Conservation (phyloP, 1,140 invertebrate genomes). For the Diprion similis region DNA sequence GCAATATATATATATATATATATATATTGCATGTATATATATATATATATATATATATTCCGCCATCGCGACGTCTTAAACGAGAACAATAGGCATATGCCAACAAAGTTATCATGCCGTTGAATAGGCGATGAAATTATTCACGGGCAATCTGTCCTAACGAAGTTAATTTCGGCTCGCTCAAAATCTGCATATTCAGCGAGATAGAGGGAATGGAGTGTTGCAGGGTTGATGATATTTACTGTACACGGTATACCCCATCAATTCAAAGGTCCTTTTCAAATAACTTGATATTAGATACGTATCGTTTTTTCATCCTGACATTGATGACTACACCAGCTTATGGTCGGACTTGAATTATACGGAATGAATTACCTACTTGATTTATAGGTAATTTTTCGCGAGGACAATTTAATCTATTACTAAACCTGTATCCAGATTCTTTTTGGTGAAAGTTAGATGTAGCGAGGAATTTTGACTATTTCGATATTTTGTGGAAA, state of each 20-base stretch:
- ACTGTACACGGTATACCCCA: not conserved
- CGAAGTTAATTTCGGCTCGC: slow-evolving; percentile 53
- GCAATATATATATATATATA: not conserved
- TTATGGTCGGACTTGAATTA: no score
- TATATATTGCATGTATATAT: no score
- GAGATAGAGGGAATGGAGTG: slow-evolving; percentile 33
- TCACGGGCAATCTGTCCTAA: slow-evolving; percentile 58
- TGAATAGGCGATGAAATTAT: slow-evolving; percentile 55
- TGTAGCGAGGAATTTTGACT: no score
- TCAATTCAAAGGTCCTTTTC: slow-evolving; percentile 2
- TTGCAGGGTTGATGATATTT: slow-evolving; percentile 14
- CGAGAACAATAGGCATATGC: slow-evolving; percentile 51
- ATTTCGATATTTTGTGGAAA: no score
- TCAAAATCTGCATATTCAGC: slow-evolving; percentile 53
- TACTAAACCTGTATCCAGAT: no score
- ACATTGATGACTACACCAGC: no score
- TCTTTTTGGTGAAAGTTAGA: no score
- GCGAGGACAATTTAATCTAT: no score
- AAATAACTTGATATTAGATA: not conserved
- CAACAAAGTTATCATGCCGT: slow-evolving; percentile 53
- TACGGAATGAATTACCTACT: no score
- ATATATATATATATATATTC: not conserved
- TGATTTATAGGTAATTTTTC: no score
- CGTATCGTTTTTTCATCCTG: not conserved
- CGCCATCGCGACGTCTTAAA: slow-evolving; percentile 22